Base-by-base conservation (phyloP, 2,113 vertebrate species). In the Lontra canadensis region DNA sequence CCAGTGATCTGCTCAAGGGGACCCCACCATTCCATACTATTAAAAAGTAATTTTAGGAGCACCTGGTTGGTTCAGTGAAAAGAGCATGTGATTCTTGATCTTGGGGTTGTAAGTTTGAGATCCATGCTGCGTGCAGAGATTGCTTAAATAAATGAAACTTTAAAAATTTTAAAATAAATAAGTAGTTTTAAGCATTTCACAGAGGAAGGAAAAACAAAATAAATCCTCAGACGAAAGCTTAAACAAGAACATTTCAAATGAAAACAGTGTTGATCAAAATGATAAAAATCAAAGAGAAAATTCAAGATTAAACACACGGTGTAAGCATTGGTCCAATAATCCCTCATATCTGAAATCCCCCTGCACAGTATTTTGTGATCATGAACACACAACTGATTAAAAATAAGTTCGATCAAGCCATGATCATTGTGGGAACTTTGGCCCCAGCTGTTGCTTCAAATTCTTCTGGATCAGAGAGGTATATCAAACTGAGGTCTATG, bases 211-310 rank as follows among this genome's bases (percentile, higher is more conserved):
- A 90, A 97, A 93, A 49, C 76, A 92, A 78, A 93, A 86, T 10
- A 90, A 96, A 85, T 73, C 39, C 36, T 87, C 34, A 61, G 17
- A 52, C 82, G 42, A 83, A 95, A 90, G 47, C 42, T 94, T 88
- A 85, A 94, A 88, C 39, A 94, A 73, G 61, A 88, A 59, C 15
- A 95, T 83, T 93, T 97, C 78, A 74, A 61, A 80, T 63, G 47
- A 81, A 93, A 93, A 88, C 2, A 83, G 2, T 44, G 29, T 73
- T 63, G 65, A 96, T 34, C 29, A 67, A n/a, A 49, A 65, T 59
- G 65, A 83, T 86, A 89, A 92, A 96, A 95, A 89, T 78, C 39
- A 89, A 91, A 80, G 29, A 61, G 76, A 95, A 93, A 96, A 92
- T 23, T 55, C 52, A 63, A 80, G 76, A 94, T 93, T 92, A 74